A percentile compares a stretch with the other conserved stretches of the same genome.
Evolutionary conservation across 92 coral and sea anemone genomes (phyloP).

Genomic region (Actinernus sp.): DNA sequence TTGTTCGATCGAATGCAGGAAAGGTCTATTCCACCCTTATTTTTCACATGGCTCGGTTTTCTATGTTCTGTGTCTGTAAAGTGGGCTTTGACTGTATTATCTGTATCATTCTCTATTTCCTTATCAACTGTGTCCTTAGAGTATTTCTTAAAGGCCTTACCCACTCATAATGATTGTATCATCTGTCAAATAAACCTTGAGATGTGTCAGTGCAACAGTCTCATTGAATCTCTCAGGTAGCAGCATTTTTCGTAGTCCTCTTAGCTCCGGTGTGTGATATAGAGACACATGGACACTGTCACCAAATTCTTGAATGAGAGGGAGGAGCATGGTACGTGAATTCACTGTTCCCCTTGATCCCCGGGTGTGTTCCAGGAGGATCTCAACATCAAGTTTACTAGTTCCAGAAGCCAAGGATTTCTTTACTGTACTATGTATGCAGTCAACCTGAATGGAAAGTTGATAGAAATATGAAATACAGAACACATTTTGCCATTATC

Average conservation of each 20-base stretch:
- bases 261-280: slow-evolving; percentile 87
- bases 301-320: slow-evolving; percentile 78
- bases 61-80: too few species aligned
- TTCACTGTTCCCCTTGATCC: slow-evolving; percentile 92
- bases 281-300: slow-evolving; percentile 78
- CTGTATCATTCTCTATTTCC: too few species aligned
- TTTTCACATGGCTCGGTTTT: too few species aligned
- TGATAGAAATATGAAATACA: neutral
- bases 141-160: too few species aligned
- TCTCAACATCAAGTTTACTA: slow-evolving; percentile 64
- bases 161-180: slow-evolving; percentile 96
- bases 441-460: slow-evolving; percentile 52
- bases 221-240: slow-evolving; percentile 96
- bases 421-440: slow-evolving; percentile 65
- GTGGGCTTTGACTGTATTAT: too few species aligned
- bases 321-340: slow-evolving; percentile 97
- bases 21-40: too few species aligned
- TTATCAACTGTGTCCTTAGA: too few species aligned
- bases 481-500: too few species aligned
- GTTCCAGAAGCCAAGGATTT: slow-evolving; percentile 35
- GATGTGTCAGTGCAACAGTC: slow-evolving; percentile 93
- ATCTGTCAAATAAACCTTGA: slow-evolving; percentile 96
- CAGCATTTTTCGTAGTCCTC: slow-evolving; percentile 82
- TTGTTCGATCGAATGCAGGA: too few species aligned
- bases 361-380: slow-evolving; percentile 88